Base-by-base conservation (phyloP, 2,888 invertebrate species). In the Rhamphomyia laevipes region DNA sequence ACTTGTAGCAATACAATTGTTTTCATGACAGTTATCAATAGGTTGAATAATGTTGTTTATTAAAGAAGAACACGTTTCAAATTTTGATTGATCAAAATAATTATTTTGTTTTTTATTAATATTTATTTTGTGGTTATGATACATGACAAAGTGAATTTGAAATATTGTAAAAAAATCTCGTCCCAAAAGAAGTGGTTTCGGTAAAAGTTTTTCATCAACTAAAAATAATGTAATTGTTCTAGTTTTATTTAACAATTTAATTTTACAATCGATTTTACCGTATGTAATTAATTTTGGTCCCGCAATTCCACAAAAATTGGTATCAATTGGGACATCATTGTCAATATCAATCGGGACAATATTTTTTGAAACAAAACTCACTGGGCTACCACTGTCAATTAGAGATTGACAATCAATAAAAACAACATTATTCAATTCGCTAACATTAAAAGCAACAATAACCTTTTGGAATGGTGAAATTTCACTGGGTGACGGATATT, bases 311-410 rank as follows among this genome's bases (percentile, higher is more conserved):
- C 18, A 21, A 18, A 18, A 47, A 13, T 47, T 42, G 3, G 18
- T 12, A 18, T 42, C 6, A 9, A 42, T 16, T n/a, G 13, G 33
- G 4, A 7, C 15, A 33, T 42, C 21, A 18, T 17, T 3, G 40
- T 6, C 12, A 30, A 27, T 5, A 10, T 47, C 33, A 13, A 17
- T 30, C 9, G 47, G 42, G 3, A 42, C 18, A 21, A 12, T 16
- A n/a, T 42, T 31, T 31, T 17, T 33, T 21, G 33, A 4, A 11
- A 47, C n/a, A 13, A 42, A 47, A 30, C 42, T 42, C 17, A 42
- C 44, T 12, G 42, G 33, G 12, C 40, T 47, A 31, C 42, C 42
- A 47, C 47, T 42, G 17, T 42, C 47, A 41, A 47, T 17, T 17
- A 21, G 30, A 30, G 30, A 30, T 6, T 11, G 6, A 30, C 30